These are phyloP conservation scores for Drosophila putrida DNA, from an alignment of 2,888 invertebrate genomes.

Conservation along the genomic window DNA sequence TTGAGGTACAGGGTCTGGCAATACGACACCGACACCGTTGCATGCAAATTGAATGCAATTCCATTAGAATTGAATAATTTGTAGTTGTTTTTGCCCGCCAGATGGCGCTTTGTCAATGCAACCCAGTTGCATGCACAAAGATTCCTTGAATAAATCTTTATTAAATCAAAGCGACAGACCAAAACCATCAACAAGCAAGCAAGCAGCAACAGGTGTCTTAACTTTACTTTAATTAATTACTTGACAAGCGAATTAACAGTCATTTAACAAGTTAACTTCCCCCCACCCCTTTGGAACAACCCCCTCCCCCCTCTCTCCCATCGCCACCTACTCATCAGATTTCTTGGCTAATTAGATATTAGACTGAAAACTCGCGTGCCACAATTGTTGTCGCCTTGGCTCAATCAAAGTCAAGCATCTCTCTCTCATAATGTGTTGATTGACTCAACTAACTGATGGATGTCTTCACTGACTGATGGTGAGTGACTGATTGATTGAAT, in stretches of 20 bases:
- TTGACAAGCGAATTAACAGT: conserved; percentile 49
- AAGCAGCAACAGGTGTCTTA: conserved; percentile 50
- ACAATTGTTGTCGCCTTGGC: background rate
- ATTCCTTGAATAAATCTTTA: conserved; percentile 49
- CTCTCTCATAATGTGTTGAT: background rate
- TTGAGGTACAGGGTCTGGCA: conserved; percentile 4
- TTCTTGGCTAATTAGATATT: background rate
- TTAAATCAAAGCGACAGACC: conserved; percentile 50
- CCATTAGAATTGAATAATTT: conserved; percentile 31
- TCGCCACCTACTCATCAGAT: background rate
- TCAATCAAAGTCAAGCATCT: background rate
- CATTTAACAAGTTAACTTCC: conserved; percentile 33
- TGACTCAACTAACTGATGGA: background rate
- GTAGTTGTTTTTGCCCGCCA: conserved; percentile 25
- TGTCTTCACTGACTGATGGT: background rate
- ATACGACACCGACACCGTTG: conserved; percentile 56
- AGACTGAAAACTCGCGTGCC: conserved; percentile 9
- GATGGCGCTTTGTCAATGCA: conserved; percentile 47
- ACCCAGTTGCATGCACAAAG: conserved; percentile 3
- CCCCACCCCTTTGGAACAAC: no score
- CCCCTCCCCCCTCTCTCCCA: no score
- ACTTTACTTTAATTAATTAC: conserved; percentile 8
- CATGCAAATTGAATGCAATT: conserved; percentile 41
- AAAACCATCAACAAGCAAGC: conserved; percentile 40
- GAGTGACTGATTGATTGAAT: background rate